Evolutionary conservation across 2,797 vertebrate genomes (phyloP).

Genomic region (Poeciliopsis presidionis): DNA sequence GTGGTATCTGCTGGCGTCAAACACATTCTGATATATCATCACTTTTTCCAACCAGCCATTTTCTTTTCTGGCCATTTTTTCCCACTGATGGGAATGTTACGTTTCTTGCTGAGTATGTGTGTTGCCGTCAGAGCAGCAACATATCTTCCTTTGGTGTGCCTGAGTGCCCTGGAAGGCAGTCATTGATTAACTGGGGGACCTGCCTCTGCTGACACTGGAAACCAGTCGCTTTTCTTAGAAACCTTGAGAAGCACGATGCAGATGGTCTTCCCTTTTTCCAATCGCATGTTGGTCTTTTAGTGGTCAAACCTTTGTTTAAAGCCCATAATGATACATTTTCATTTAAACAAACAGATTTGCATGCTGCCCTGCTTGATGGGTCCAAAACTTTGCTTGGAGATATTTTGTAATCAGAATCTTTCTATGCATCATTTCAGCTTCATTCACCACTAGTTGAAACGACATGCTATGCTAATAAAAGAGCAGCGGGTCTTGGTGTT

Average conservation of each 20-base stretch:
- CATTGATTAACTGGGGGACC: slow-evolving; percentile 69
- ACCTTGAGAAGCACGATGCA: slow-evolving; percentile 40
- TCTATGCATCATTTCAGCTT: background rate
- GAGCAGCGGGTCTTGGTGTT: background rate
- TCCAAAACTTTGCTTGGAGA: background rate
- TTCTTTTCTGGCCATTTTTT: slow-evolving; percentile 25
- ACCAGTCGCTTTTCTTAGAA: slow-evolving; percentile 69
- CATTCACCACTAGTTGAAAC: background rate
- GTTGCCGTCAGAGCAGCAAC: slow-evolving; percentile 25
- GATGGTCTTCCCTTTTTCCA: slow-evolving; percentile 18
- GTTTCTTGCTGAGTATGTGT: background rate
- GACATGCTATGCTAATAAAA: background rate
- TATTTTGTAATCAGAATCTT: background rate
- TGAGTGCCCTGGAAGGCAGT: slow-evolving; percentile 55
- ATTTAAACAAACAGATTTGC: background rate
- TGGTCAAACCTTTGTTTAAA: background rate
- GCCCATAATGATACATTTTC: background rate
- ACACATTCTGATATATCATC: slow-evolving; percentile 30
- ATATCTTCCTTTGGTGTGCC: slow-evolving; percentile 59
- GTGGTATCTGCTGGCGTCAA: slow-evolving; percentile 25
- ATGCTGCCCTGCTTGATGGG: background rate
- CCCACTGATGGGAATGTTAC: slow-evolving; percentile 30
- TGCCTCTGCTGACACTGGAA: slow-evolving; percentile 67
- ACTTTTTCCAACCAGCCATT: slow-evolving; percentile 27
- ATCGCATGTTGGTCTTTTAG: background rate